These are phyloP conservation scores for Phacellophora camtschatica DNA, from an alignment of 30 jellyfish, hydroid and myxozoan genomes.

Conservation along the genomic window DNA sequence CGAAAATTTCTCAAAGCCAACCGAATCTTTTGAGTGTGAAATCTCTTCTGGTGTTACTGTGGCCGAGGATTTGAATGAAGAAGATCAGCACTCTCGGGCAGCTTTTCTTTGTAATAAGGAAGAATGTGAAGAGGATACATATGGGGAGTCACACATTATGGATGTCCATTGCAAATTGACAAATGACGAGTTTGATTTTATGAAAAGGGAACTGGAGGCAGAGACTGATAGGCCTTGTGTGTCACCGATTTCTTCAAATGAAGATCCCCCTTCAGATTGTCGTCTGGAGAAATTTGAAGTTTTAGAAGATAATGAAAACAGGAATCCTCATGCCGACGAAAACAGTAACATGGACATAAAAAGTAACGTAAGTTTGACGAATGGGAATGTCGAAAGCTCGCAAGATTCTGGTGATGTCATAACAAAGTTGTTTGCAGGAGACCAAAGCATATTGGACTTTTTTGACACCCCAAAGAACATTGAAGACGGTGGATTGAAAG, in stretches of 20 bases:
- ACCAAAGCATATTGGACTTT: slow-evolving; percentile 78
- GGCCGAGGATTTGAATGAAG: not conserved
- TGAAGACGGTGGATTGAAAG: not conserved
- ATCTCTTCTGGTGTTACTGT: not conserved
- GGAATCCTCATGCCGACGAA: slow-evolving; percentile 4
- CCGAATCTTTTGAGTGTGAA: not conserved
- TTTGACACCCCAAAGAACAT: slow-evolving; percentile 57
- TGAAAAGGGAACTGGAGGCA: not conserved
- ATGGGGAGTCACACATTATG: not conserved
- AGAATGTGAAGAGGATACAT: slow-evolving; percentile 6
- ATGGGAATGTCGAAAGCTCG: not conserved
- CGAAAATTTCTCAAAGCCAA: not conserved
- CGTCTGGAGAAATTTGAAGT: not conserved
- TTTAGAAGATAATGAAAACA: not conserved
- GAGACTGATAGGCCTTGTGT: not conserved
- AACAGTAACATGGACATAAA: slow-evolving; percentile 22
- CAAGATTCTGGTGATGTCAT: slow-evolving; percentile 59
- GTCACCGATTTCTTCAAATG: not conserved
- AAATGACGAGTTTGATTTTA: slow-evolving; percentile 2
- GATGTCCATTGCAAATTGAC: slow-evolving; percentile 23
- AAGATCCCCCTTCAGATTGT: too few relatives aligned
- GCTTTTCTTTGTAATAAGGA: not conserved
- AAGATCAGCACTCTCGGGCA: too few relatives aligned
- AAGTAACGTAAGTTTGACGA: not conserved
- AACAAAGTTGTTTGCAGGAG: slow-evolving; percentile 78